Base-by-base conservation (phyloP, 1,140 invertebrate species). In the Lutraria rhynchaena region DNA sequence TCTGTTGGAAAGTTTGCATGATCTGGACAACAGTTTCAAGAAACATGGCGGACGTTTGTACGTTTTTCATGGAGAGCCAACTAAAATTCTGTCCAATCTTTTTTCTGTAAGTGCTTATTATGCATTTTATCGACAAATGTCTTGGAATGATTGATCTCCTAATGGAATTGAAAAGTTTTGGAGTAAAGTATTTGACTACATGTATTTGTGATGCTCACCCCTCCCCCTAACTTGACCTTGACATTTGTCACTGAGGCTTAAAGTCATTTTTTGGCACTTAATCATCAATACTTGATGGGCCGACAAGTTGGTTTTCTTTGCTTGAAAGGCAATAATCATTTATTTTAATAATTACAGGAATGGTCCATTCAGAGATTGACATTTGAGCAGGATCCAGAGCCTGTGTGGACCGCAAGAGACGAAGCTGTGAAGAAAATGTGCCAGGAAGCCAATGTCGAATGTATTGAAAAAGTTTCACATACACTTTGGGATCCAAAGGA, bases 361-460 rank as follows among this genome's bases (percentile, higher is more conserved):
- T 91, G 90, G 91, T 85, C 86, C 37, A 89, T 92, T 4, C 89
- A 86, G 13, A 84, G 87, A 1, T 49, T 93, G 29, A 90, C 91
- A 27, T 95, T 95, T 90, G 95, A 96, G 87, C 94, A 95, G 90
- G 95, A 96, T 87, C 95, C 95, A 85, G 95, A 96, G 90, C 95
- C 95, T 0, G 94, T 95, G 60, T 96, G 95, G 95, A 93, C 93
- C 1, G 85, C 92, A 1, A 91, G 95, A 37, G 95, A 96, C 90
- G 92, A 94, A n/a, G 83, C 88, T 5, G 94, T 95, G 0, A 94
- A 94, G 70, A 78, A 89, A 19, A 87, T 94, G 7, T 96, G 95
- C 83, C 82, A 90, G 0, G 92, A 94, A 70, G 89, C 93, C 31
- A 93, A 93, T 51, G 93, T 96, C 1, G 87, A 93, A 69, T 94